Base-by-base conservation (phyloP, 2,888 invertebrate species). In the Tenthredo notha region DNA sequence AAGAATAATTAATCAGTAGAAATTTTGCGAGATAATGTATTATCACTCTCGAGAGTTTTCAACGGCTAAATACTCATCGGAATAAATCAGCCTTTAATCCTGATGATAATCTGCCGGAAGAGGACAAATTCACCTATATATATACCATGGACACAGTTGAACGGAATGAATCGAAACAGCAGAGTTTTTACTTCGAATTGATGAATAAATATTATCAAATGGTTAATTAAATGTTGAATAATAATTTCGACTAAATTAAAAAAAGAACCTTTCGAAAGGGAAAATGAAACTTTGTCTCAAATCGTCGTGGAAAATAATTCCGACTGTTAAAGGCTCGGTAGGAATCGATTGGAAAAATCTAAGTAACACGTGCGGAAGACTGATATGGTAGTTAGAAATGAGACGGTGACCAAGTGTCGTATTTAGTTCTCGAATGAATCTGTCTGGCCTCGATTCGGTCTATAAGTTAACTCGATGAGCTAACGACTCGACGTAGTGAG, bases 401-500 rank as follows among this genome's bases (percentile, higher is more conserved):
- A 29, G 77, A 77, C 77, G 77, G 77, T 77, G 77, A 77, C 77
- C 77, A 80, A 80, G 80, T 80, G 40, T 37, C 80, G 61, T 80
- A 37, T 80, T 80, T 40, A 40, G 18, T 21, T 61, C 25, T 61
- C 21, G 80, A 61, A 80, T 58, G 80, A 80, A 80, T 40, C 61
- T 61, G 61, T 21, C 80, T 61, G 80, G 61, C 80, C 61, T 61
- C 80, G 40, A 80, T 80, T 80, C 29, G 4, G 58, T 58, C 37
- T 12, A 21, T 58, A 80, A 80, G 61, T 61, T 21, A 61, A 21
- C 9, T 9, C 33, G 54, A 54, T 77, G 77, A 77, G 10, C 29
- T 29, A 18, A 43, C 74, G 2, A 54, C 18, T 33, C 25, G 18
- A 21, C 40, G n/a, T 15, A 40, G 15, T 15, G n/a, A 70, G 29